Evolutionary conservation across 2,888 invertebrate genomes (phyloP).

Genomic region (Sipha maydis): DNA sequence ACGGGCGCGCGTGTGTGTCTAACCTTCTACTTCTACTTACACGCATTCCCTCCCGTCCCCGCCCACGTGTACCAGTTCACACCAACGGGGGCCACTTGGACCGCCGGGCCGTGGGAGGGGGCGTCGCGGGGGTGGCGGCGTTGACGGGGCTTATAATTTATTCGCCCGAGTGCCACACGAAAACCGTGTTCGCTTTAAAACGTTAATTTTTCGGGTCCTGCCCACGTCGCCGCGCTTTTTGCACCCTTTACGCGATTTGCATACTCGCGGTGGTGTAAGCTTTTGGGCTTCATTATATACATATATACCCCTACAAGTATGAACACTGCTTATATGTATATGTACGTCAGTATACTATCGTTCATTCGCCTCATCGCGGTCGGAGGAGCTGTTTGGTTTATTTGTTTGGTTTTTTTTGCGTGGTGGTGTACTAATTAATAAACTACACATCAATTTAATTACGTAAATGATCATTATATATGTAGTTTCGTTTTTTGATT

Average conservation of each 20-base stretch:
- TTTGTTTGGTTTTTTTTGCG: background rate
- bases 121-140: background rate
- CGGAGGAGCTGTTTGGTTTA: background rate
- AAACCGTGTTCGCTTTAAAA: constrained; percentile 61
- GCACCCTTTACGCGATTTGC: constrained; percentile 54
- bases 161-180: constrained; percentile 57
- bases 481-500: no score
- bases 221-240: constrained; percentile 36
- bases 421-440: background rate
- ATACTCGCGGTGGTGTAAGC: constrained; percentile 4
- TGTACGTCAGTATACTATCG: background rate
- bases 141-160: constrained; percentile 43
- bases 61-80: constrained; percentile 3
- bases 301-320: background rate
- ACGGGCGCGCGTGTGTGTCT: background rate
- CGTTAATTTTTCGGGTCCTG: constrained; percentile 62
- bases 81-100: constrained; percentile 11
- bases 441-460: no score
- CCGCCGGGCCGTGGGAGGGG: background rate
- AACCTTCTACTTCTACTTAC: background rate
- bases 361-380: background rate
- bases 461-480: no score
- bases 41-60: background rate
- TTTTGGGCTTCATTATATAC: background rate
- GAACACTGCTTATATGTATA: background rate